These are phyloP conservation scores for Eulemur macaco DNA, from an alignment of 2,113 vertebrate genomes.

Conservation along the genomic window DNA sequence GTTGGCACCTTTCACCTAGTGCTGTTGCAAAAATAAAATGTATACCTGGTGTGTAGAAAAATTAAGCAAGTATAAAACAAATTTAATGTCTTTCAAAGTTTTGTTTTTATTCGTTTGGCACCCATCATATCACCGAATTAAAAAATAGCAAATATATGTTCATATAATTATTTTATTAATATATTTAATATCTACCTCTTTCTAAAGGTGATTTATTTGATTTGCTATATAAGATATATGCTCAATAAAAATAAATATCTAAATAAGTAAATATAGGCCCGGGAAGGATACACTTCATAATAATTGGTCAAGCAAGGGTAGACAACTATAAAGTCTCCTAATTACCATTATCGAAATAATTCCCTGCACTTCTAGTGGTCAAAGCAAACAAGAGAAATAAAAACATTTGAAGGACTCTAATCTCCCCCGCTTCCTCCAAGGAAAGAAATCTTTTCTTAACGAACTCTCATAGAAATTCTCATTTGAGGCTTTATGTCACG, in stretches of 20 bases:
- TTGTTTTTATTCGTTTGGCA: not conserved
- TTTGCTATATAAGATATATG: not conserved
- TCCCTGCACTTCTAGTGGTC: not conserved
- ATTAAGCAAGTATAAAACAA: not conserved
- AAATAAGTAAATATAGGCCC: not conserved
- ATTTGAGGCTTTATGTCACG: not conserved
- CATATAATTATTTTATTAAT: not conserved
- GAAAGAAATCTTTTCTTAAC: not conserved
- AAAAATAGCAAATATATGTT: not conserved
- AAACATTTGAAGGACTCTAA: not conserved
- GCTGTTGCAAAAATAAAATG: not conserved
- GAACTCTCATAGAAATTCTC: not conserved
- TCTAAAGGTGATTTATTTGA: not conserved
- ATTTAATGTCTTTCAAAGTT: not conserved
- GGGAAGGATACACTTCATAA: not conserved
- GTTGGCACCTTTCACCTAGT: not conserved
- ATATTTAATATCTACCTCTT: not conserved
- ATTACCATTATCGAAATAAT: not conserved
- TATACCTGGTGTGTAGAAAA: not conserved
- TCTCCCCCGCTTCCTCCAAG: not conserved
- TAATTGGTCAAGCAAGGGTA: not conserved
- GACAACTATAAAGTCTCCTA: not conserved
- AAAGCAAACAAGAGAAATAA: not conserved
- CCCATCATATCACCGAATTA: not conserved
- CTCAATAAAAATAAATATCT: not conserved